Evolutionary conservation across 2,888 invertebrate genomes (phyloP).

Genomic region (Lasioglossum morio): DNA sequence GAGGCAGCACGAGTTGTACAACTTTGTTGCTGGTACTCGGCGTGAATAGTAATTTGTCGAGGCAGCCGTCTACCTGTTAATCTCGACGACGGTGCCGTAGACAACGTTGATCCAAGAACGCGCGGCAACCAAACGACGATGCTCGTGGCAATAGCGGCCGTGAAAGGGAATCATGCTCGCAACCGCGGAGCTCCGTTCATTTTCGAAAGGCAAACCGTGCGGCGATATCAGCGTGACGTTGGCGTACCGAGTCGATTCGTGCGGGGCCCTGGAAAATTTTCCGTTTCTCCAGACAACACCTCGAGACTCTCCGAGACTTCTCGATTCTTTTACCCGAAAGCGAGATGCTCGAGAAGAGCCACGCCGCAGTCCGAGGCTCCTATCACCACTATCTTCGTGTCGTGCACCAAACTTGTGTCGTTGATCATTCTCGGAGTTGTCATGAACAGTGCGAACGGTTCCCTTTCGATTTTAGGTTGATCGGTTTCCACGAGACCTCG

Average conservation of each 20-base stretch:
- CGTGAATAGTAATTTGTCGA: not conserved
- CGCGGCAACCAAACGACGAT: conserved; percentile 87
- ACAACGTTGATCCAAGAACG: conserved; percentile 89
- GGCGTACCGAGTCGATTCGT: conserved; percentile 87
- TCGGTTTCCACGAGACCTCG: conserved; percentile 44
- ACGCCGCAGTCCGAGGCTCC: conserved; percentile 88
- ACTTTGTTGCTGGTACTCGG: not conserved
- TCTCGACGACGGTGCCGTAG: conserved; percentile 86
- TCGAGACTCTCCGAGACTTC: not conserved
- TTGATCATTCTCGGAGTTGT: conserved; percentile 86
- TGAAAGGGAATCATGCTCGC: conserved; percentile 85
- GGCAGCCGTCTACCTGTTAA: conserved; percentile 85
- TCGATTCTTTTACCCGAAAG: conserved; percentile 85
- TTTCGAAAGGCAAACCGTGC: conserved; percentile 87
- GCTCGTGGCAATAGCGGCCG: conserved; percentile 86
- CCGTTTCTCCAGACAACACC: not conserved
- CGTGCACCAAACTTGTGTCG: conserved; percentile 86
- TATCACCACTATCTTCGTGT: conserved; percentile 88
- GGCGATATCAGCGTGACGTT: conserved; percentile 90
- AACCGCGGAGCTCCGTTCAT: conserved; percentile 83
- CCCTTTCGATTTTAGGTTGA: not conserved
- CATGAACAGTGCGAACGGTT: conserved; percentile 86
- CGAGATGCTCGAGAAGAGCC: conserved; percentile 87
- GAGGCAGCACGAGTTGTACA: not conserved
- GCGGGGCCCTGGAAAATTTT: conserved; percentile 81